These are phyloP conservation scores for Anorthoa munda DNA, from an alignment of 2,888 invertebrate species.

Conservation along the genomic window DNA sequence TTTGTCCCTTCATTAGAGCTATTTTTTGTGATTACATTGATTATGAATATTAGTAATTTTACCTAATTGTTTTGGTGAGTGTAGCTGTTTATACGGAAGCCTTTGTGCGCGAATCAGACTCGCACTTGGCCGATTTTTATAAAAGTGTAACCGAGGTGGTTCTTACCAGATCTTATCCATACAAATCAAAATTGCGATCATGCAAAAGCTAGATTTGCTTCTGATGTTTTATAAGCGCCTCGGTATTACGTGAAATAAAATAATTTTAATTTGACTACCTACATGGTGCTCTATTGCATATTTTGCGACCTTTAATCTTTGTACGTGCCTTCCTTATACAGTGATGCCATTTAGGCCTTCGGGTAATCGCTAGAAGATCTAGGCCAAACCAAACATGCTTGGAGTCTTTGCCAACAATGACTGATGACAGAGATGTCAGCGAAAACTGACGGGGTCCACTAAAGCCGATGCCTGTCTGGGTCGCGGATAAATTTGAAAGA, in stretches of 20 bases:
- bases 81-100: no score
- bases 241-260: not conserved
- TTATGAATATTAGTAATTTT: no score
- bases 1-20: no score
- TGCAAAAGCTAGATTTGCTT: not conserved
- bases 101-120: no score
- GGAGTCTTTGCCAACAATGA: conserved; percentile 4
- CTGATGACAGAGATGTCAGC: no score
- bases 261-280: not conserved
- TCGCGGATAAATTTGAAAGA: no score
- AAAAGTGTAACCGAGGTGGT: not conserved
- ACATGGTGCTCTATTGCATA: conserved; percentile 3
- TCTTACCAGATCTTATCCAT: not conserved
- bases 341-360: conserved; percentile 2
- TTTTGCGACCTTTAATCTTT: conserved; percentile 24
- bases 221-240: not conserved
- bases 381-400: conserved; percentile 4
- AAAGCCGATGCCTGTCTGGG: no score
- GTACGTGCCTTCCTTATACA: conserved; percentile 12
- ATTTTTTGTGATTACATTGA: no score
- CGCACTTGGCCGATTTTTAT: no score
- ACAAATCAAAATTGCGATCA: not conserved
- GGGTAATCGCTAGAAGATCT: conserved; percentile 31
- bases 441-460: no score
- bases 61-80: no score